Evolutionary conservation across 2,797 vertebrate genomes (phyloP).

Genomic region (Hapalemur alaotrensis): DNA sequence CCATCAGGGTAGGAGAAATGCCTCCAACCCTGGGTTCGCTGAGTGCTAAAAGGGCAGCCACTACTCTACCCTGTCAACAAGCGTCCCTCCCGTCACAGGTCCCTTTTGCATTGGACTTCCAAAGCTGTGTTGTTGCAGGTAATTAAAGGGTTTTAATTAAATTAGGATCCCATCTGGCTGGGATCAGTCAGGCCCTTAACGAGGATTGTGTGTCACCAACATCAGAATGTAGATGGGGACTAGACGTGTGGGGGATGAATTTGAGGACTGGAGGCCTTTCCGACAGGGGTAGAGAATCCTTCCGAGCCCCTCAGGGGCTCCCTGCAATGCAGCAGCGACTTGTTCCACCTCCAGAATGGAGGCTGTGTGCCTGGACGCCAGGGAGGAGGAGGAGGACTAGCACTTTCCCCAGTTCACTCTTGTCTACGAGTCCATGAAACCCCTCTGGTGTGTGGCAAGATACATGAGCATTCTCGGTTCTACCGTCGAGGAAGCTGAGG

Average conservation of each 20-base stretch:
- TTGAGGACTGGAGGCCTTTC: conserved; percentile 15
- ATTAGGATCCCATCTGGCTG: conserved; percentile 96
- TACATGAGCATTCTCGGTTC: not conserved
- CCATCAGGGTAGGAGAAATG: not conserved
- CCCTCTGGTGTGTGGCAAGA: not conserved
- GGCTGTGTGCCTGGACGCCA: not conserved
- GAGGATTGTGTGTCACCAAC: conserved; percentile 91
- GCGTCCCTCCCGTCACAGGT: not conserved
- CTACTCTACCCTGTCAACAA: not conserved
- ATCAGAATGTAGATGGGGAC: conserved; percentile 83
- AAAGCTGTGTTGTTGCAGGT: conserved; percentile 83
- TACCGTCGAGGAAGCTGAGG: not conserved
- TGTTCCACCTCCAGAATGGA: not conserved
- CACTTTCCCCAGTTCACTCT: not conserved
- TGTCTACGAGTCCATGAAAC: not conserved
- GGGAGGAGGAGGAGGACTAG: not conserved
- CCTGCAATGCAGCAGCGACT: not conserved
- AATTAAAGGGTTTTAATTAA: conserved; percentile 94
- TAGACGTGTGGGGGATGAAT: not conserved
- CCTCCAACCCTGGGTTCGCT: not conserved
- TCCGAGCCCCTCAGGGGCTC: not conserved
- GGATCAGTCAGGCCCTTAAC: conserved; percentile 92
- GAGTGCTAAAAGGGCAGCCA: not conserved
- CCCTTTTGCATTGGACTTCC: conserved; percentile 86
- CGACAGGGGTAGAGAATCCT: not conserved